Evolutionary conservation across 2,113 vertebrate genomes (phyloP), one percentile per base, ranked within the genome.

Genomic region (Acanthochromis polyacanthus): DNA sequence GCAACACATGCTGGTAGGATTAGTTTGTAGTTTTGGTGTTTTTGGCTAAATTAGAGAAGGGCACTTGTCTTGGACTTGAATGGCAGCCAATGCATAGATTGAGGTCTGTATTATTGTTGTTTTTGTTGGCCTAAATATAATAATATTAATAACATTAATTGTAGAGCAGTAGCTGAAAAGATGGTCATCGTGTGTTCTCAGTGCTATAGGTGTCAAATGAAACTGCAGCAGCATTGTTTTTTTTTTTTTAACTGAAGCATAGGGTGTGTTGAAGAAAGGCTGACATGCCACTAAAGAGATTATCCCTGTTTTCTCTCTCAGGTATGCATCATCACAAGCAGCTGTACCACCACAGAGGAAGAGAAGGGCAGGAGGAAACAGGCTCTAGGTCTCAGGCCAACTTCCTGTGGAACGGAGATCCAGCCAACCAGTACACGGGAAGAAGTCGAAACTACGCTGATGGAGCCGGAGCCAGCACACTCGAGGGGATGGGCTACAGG

Each of bases 361-460:
- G 92, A 84, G 92, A 93, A 23, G 89, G 88, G 10, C 90, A 78
- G 75, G 93, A 92, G 17, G 93, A 93, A 66, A 43, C 32, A 10
- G 87, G 89, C 63, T 81, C 79, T n/a, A 78, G 93, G 79, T 71
- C 90, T 71, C 91, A 88, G 74, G 51, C 81, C 36, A 89, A 86
- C 85, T 57, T 89, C 72, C 19, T 93, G 0, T 98, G 96, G 96
- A 96, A 94, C 46, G 92, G 92, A 32, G 97, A 99, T 71, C 73
- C 80, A 8, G 85, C 93, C 17, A 95, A 94, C 59, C 91, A 94
- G 92, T 96, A 97, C 66, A 71, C 90, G 28, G 92, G 93, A 70
- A 96, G 96, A 85, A 92, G 96, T 30, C 96, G 96, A 0, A 95
- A 95, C 93, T 96, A 97, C 55, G 91, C 94, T 4, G 97, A 98